These are phyloP conservation scores for Neotoma lepida DNA, from an alignment of 2,113 vertebrate genomes.

Conservation along the genomic window DNA sequence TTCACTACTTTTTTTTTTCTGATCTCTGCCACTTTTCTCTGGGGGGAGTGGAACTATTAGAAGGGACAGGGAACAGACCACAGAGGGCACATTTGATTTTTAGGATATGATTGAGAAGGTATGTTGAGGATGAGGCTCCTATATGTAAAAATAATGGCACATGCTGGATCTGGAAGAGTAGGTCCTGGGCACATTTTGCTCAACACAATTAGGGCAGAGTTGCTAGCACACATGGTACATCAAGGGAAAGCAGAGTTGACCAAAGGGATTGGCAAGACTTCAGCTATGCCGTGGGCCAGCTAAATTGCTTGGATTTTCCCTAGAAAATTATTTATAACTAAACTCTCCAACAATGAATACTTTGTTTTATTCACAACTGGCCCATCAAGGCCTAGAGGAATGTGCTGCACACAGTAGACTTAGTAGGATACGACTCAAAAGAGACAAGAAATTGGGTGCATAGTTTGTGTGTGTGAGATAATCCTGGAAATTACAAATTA, in stretches of 20 bases:
- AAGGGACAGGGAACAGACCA: background rate
- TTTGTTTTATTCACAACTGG: background rate
- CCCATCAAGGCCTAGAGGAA: background rate
- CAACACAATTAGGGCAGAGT: background rate
- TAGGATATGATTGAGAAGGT: background rate
- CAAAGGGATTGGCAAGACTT: background rate
- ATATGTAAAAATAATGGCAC: background rate
- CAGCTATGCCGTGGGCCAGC: background rate
- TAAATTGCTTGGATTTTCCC: background rate
- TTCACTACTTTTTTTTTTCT: background rate
- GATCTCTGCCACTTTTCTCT: background rate
- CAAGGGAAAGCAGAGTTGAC: background rate
- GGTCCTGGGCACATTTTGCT: background rate
- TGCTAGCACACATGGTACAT: background rate
- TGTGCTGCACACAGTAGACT: background rate
- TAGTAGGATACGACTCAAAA: background rate
- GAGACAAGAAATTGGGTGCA: background rate
- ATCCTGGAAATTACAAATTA: background rate
- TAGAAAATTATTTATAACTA: background rate
- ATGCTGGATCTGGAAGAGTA: background rate
- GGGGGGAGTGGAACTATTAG: background rate
- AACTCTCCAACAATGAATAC: background rate
- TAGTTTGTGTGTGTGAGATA: background rate
- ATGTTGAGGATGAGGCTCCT: background rate
- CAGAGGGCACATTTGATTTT: slow-evolving; percentile 38